Evolutionary conservation across 2,797 vertebrate species (phyloP), one percentile per base, ranked within the genome.

Genomic region (Clarias platycephalus): DNA sequence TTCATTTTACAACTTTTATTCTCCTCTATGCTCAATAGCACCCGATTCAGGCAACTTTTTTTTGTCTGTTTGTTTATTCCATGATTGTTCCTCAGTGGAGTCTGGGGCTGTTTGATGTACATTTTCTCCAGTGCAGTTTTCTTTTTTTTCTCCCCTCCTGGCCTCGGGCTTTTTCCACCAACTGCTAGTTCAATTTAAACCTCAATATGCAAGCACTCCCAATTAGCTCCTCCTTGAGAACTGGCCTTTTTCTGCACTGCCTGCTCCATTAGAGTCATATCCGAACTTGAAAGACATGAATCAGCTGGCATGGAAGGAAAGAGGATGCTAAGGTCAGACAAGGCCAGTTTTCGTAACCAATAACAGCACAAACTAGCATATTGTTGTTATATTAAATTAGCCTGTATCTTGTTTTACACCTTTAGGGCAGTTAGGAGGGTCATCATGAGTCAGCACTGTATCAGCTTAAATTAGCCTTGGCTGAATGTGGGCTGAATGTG

Each of bases 341-440:
- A 67, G 75, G 60, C 85, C 66, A 60, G 44, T 64, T 74, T 58
- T 24, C 13, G 20, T 74, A 83, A 80, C 67, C 75, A 74, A 58
- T 79, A 72, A 86, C 70, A 74, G 81, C 26, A 49, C 53, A 72
- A 83, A 72, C 44, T 80, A 78, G 31, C 81, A 85, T 81, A 85
- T 74, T 86, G 76, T 37, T 83, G 77, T 75, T 83, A 34, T 80
- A 80, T 85, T 84, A 68, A 90, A 86, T 91, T 85, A 90, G 63
- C 72, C 82, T 78, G 80, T 18, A 81, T 87, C 68, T 75, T 76
- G 80, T 80, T 84, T 90, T 84, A 80, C 90, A 88, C 88, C 83
- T 84, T 87, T 87, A 89, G 87, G 91, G 86, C 24, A 86, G 87
- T 90, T 92, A 89, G 90, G 93, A 94, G 94, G 93, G 94, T 94